phyloP scores from a whole-genome alignment of 2,888 invertebrate species.

The Cantharis flavilabris region DNA sequence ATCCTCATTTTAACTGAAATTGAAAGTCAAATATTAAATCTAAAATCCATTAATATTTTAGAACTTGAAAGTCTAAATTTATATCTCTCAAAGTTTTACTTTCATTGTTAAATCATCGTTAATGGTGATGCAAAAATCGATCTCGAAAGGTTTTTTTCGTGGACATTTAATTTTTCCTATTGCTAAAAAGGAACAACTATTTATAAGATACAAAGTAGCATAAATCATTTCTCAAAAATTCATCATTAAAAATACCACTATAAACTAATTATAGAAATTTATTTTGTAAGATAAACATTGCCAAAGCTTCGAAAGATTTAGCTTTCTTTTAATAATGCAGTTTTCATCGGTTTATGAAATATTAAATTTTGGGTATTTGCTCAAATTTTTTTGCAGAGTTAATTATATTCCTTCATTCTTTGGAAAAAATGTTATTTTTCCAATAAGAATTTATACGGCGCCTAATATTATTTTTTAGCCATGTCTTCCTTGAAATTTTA shows the following conservation, averaged over 20 bases:
- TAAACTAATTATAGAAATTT: neutral
- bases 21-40: neutral
- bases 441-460: neutral
- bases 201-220: neutral
- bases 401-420: neutral
- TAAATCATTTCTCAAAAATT: neutral
- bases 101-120: neutral
- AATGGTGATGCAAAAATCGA: neutral
- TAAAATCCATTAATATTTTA: neutral
- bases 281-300: neutral
- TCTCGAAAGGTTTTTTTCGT: neutral
- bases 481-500: neutral
- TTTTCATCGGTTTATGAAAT: neutral
- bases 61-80: neutral
- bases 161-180: neutral
- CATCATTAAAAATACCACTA: neutral
- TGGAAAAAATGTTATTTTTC: neutral
- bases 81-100: neutral
- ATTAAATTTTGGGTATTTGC: neutral
- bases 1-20: neutral
- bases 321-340: neutral
- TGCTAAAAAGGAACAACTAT: neutral
- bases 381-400: neutral
- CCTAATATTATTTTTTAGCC: neutral
- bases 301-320: neutral